Conservation (phyloP, 2,797 vertebrate species). For the Emys orbicularis region DNA sequence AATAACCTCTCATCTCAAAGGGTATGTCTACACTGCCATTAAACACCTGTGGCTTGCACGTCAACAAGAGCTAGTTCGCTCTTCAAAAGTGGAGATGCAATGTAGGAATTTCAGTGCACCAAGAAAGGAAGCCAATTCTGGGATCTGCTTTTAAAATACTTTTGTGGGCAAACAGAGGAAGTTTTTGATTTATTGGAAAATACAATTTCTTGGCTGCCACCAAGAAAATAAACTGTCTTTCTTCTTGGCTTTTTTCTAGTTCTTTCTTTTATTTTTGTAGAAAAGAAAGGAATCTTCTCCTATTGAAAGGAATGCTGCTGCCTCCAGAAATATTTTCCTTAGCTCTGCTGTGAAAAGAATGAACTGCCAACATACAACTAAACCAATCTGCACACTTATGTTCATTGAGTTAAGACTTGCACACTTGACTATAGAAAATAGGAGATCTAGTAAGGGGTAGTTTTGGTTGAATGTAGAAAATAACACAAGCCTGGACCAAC, state of each 20-base stretch:
- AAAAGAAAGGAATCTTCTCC: background rate
- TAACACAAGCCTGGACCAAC: background rate
- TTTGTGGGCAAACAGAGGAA: constrained; percentile 7
- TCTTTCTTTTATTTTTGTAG: constrained; percentile 20
- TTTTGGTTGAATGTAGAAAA: constrained; percentile 1
- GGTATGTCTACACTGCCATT: too few relatives aligned
- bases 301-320: constrained; percentile 14
- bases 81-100: constrained; percentile 26
- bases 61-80: constrained; percentile 44
- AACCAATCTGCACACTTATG: background rate
- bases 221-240: background rate
- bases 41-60: constrained; percentile 17
- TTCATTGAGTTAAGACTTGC: constrained; percentile 19
- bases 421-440: background rate
- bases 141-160: background rate
- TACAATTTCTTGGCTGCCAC: background rate
- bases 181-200: background rate
- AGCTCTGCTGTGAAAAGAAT: constrained; percentile 7
- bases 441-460: background rate
- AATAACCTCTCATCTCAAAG: too few relatives aligned
- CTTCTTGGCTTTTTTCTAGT: constrained; percentile 3
- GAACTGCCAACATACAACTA: background rate
- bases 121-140: constrained; percentile 10
- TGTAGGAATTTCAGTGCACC: background rate
- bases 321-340: constrained; percentile 46